Conservation (phyloP, 2,888 invertebrate species). For the Cecidostiba fungosa region DNA sequence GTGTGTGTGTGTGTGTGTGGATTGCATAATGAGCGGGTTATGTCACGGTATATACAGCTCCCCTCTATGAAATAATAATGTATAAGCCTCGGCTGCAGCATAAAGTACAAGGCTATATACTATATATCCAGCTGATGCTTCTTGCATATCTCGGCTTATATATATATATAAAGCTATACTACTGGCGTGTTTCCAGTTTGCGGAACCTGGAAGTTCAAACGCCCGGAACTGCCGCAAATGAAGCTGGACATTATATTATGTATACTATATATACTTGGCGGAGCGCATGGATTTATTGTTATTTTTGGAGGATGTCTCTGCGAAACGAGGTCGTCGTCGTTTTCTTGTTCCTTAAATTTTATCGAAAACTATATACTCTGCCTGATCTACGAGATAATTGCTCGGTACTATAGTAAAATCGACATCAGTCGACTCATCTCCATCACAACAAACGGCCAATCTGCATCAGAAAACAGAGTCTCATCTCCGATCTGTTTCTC, state of each 20-base stretch:
- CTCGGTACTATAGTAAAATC: not conserved
- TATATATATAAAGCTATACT: not conserved
- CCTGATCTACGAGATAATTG: not conserved
- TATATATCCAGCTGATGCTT: not conserved
- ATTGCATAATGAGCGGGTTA: conserved; percentile 57
- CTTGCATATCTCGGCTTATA: not conserved
- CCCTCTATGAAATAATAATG: conserved; percentile 42
- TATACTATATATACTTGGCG: too few species aligned
- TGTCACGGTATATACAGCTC: conserved; percentile 36
- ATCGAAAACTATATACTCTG: too few species aligned
- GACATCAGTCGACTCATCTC: not conserved
- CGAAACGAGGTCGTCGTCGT: not conserved
- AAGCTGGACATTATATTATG: not conserved
- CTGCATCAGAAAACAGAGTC: not conserved
- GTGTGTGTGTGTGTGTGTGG: too few species aligned
- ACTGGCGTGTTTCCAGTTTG: not conserved
- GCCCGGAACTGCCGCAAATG: not conserved
- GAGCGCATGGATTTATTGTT: too few species aligned
- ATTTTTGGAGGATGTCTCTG: not conserved
- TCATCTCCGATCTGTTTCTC: not conserved
- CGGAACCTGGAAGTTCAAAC: not conserved
- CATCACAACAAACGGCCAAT: not conserved
- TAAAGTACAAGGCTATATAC: conserved; percentile 27
- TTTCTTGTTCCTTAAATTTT: too few species aligned
- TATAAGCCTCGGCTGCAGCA: not conserved